Evolutionary conservation across 2,113 vertebrate species (phyloP).

Genomic region (Hydrochoerus hydrochaeris): DNA sequence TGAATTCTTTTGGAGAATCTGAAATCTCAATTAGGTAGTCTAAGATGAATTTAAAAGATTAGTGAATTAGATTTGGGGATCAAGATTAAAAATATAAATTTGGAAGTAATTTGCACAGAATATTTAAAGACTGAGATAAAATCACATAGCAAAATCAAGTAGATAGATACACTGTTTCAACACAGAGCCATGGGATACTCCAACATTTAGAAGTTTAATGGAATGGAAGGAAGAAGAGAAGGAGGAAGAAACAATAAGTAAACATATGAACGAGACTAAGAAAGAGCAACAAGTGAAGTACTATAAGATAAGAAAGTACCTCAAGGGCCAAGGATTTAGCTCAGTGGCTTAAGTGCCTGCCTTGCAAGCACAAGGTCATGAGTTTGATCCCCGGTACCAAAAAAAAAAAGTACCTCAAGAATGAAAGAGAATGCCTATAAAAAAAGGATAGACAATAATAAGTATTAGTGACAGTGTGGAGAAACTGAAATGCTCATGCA

Average conservation of each 20-base stretch:
- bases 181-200: not conserved
- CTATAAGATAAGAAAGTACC: not conserved
- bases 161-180: not conserved
- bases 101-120: not conserved
- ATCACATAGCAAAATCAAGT: not conserved
- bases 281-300: not conserved
- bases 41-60: not conserved
- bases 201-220: not conserved
- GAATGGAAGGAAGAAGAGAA: not conserved
- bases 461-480: not conserved
- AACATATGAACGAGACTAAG: not conserved
- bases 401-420: conserved; percentile 14
- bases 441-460: not conserved
- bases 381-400: too few relatives aligned
- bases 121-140: not conserved
- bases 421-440: not conserved
- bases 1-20: not conserved
- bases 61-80: not conserved
- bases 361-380: too few relatives aligned
- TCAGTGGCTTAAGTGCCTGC: too few relatives aligned
- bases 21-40: not conserved
- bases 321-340: too few relatives aligned
- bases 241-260: not conserved
- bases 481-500: not conserved
- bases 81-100: conserved; percentile 11